Conservation (phyloP, 2,113 vertebrate species). For the Clupea harengus region DNA sequence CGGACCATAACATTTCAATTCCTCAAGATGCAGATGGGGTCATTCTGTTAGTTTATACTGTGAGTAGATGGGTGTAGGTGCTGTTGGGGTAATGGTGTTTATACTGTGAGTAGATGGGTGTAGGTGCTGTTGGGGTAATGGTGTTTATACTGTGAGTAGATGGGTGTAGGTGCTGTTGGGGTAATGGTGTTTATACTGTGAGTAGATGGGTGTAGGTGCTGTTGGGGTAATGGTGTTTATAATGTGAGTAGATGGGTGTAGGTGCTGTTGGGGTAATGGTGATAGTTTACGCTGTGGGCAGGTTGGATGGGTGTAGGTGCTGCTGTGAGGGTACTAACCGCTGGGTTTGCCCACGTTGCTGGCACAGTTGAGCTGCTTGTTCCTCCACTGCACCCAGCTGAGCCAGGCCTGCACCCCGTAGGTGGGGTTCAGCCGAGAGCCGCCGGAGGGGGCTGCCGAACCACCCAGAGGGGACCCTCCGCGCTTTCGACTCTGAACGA, state of each 20-base stretch:
- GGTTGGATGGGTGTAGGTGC: background rate
- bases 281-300: background rate
- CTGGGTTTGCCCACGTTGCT: constrained; percentile 72
- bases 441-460: constrained; percentile 65
- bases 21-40: background rate
- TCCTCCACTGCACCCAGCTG: constrained; percentile 87
- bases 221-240: no score
- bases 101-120: no score
- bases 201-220: no score
- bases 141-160: no score
- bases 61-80: background rate
- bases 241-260: background rate
- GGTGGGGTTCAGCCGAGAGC: constrained; percentile 81
- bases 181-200: no score
- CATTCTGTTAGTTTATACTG: background rate
- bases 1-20: background rate
- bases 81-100: no score
- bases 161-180: no score
- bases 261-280: background rate
- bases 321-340: constrained; percentile 48
- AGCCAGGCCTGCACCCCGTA: constrained; percentile 94
- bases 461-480: constrained; percentile 44
- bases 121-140: no score
- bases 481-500: constrained; percentile 58
- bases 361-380: constrained; percentile 68